Evolutionary conservation across 2,113 vertebrate species (phyloP), one percentile per base, ranked within the genome.

Genomic region (Circaetus gallicus): DNA sequence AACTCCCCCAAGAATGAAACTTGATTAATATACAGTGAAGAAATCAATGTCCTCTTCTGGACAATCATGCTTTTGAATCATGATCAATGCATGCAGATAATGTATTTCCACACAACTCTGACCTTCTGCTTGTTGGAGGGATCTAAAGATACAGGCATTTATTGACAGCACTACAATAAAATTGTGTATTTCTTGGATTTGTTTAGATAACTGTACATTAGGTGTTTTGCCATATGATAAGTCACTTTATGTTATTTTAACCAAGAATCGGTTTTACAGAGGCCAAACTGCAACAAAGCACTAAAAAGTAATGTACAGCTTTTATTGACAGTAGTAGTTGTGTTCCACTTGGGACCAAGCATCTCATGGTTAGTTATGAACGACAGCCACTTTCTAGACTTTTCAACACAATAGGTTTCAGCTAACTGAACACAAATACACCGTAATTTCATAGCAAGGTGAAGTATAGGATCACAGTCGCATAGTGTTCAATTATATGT

Each of bases 41-140:
- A 95, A 96, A 97, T 97, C 95, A 59, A 96, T 95, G 81, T 71
- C 40, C 36, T 87, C 78, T 95, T 92, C 79, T 72, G 69, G 80
- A 89, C 72, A 96, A 83, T 84, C 67, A 91, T 56, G 90, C 47
- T 94, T 96, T 70, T 96, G 85, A 93, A 67, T 85, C 91, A 85
- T n/a, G 18, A 96, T 96, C 94, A 81, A 94, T 96, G 67, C 67
- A 72, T 18, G 56, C 62, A 94, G 81, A 95, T 90, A 95, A 95
- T 90, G 79, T 59, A 56, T 76, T 95, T 94, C 67, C 63, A 96
- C 31, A 49, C 32, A 94, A 74, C 67, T 91, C 84, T 93, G 90
- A 94, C 91, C 93, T 90, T 95, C 85, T 86, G n/a, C 71, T 72
- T 84, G 61, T 61, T 67, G n/a, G 15, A 90, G 12, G 17, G 31